Percentiles rank a stretch among this genome's conserved stretches.
Conservation (phyloP, 2,113 vertebrate species). For the Oryzias woworae region DNA sequence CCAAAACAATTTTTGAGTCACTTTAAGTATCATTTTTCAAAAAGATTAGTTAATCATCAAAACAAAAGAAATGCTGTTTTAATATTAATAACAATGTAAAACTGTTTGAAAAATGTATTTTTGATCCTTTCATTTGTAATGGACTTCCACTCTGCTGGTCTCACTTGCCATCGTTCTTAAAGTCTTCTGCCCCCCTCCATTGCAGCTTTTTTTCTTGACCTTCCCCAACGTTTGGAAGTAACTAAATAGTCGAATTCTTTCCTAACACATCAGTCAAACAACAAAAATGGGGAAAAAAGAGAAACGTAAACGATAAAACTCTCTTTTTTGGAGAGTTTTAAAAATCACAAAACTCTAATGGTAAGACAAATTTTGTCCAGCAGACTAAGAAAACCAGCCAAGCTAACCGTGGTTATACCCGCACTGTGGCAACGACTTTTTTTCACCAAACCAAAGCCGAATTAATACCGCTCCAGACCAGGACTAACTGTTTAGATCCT, state of each 20-base stretch:
- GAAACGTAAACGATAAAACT: slow-evolving; percentile 28
- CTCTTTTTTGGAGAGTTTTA: slow-evolving; percentile 33
- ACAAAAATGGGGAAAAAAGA: slow-evolving; percentile 10
- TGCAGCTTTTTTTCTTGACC: background rate
- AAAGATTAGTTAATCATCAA: too few species aligned
- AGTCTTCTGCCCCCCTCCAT: too few species aligned
- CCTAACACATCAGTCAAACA: slow-evolving; percentile 21
- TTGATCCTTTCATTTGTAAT: too few species aligned
- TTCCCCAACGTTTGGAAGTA: slow-evolving; percentile 4
- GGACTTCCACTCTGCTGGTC: background rate
- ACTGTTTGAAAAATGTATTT: too few species aligned
- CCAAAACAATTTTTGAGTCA: too few species aligned
- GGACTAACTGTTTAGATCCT: slow-evolving; percentile 2
- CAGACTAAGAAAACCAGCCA: slow-evolving; percentile 30
- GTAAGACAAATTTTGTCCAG: slow-evolving; percentile 56
- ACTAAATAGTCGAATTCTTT: slow-evolving; percentile 24
- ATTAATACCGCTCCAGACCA: slow-evolving; percentile 10
- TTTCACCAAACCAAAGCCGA: slow-evolving; percentile 31
- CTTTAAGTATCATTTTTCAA: too few species aligned
- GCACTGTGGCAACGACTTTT: slow-evolving; percentile 46
- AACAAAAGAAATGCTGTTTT: too few species aligned
- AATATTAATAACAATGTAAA: too few species aligned
- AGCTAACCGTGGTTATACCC: slow-evolving; percentile 29
- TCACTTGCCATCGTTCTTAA: slow-evolving; percentile 3
- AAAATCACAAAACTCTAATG: slow-evolving; percentile 49